Base-by-base conservation (phyloP, 2,797 vertebrate species). In the Paratrypauchen microcephalus region DNA sequence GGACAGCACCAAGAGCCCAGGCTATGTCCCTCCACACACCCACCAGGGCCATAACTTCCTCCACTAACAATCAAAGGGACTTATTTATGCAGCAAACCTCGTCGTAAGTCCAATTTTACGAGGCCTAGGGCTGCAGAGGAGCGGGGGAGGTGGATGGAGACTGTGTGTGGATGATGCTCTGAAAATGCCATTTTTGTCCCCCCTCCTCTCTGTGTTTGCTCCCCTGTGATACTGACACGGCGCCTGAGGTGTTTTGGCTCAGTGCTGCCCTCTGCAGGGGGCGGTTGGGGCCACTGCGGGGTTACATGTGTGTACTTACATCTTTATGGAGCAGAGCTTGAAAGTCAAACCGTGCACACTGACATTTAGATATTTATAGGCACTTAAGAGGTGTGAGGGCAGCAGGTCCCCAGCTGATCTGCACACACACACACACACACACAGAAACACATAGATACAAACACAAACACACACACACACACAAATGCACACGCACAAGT, bases 11-110 rank as follows among this genome's bases (percentile, higher is more conserved):
- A 94, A 91, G 92, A 93, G 94, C 96, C 94, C 95, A 94, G 94
- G 95, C 95, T 95, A 93, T 95, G 95, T 95, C 96, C 95, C 95
- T 86, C 92, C 89, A 94, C 93, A 87, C 94, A 95, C 97, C 96
- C 96, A 94, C 94, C 96, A 96, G 97, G 96, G 95, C 95, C 95
- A 93, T 97, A 97, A 97, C 95, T 94, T 96, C 96, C 95, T 95
- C 95, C 94, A 92, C 94, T 95, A 97, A 96, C 96, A 96, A 98
- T 98, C 97, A 98, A 96, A 98, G 96, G 96, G 97, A 97, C 97
- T 98, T 97, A 98, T 99, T 99, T 98, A 98, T 97, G 96, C 95
- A 94, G 94, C 94, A 94, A 96, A 96, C 95, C 90, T 92, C 96
- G 95, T 95, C 94, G 94, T 96, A 96, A 96, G 96, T 97, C 95